phyloP scores from a whole-genome alignment of 1,140 invertebrate species.

The Nomia melanderi region DNA sequence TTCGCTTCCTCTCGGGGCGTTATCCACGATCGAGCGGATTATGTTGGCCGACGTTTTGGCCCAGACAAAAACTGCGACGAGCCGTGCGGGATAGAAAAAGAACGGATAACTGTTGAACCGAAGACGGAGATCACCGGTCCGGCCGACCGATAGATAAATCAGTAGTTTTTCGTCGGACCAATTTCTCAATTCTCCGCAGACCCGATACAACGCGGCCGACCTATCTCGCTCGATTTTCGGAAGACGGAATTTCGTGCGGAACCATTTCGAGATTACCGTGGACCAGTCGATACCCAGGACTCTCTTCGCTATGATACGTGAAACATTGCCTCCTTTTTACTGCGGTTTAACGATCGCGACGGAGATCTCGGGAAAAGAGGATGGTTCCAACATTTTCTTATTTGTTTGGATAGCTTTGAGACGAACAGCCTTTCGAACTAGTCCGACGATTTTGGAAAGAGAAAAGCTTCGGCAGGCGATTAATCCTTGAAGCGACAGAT shows the following conservation, averaged over 20 bases:
- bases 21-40: conserved; percentile 20
- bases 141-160: conserved; percentile 50
- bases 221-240: conserved; percentile 14
- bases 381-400: too few relatives aligned
- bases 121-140: conserved; percentile 35
- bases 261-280: conserved; percentile 40
- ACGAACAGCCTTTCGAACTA: too few relatives aligned
- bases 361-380: too few relatives aligned
- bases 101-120: conserved; percentile 28
- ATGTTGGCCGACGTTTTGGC: not conserved
- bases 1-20: conserved; percentile 6
- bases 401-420: too few relatives aligned
- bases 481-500: too few relatives aligned
- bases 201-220: conserved; percentile 12
- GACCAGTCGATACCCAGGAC: not conserved
- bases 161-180: conserved; percentile 43
- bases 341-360: too few relatives aligned
- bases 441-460: too few relatives aligned
- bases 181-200: conserved; percentile 54
- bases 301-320: not conserved
- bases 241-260: conserved; percentile 31
- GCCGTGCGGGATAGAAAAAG: conserved; percentile 10
- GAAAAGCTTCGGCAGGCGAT: too few relatives aligned
- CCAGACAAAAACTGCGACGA: conserved; percentile 34
- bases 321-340: not conserved